These are phyloP conservation scores for Atrina japonica DNA, from an alignment of 2,888 invertebrate species.

Conservation along the genomic window DNA sequence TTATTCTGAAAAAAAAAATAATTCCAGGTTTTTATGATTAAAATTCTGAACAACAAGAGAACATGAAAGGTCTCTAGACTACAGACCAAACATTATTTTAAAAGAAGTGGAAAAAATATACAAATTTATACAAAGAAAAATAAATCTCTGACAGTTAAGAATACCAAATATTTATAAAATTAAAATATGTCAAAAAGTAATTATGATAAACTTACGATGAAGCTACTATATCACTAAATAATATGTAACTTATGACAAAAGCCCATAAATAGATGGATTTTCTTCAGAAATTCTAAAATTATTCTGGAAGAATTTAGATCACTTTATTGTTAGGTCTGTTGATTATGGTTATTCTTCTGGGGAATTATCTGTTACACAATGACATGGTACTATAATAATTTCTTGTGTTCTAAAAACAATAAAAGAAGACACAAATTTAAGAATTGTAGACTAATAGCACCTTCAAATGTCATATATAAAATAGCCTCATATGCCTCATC, in stretches of 20 bases:
- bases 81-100: too few species aligned
- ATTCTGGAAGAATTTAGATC: slow-evolving; percentile 8
- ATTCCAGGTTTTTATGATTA: too few species aligned
- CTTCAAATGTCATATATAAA: too few species aligned
- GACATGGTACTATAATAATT: slow-evolving; percentile 1
- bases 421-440: neutral
- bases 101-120: too few species aligned
- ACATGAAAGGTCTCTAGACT: too few species aligned
- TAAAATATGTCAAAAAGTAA: too few species aligned
- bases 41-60: too few species aligned
- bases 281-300: slow-evolving; percentile 1
- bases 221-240: neutral
- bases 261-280: neutral
- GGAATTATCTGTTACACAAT: slow-evolving; percentile 5
- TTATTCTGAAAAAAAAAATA: too few species aligned
- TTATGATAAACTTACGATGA: too few species aligned
- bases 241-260: slow-evolving; percentile 2
- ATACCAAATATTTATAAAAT: too few species aligned
- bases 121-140: too few species aligned
- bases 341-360: slow-evolving; percentile 1
- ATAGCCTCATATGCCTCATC: neutral
- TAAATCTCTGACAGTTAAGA: too few species aligned
- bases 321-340: neutral
- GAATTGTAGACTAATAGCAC: neutral
- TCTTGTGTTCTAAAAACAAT: neutral